Base-by-base conservation (phyloP, 2,797 vertebrate species). In the Antrozous pallidus region DNA sequence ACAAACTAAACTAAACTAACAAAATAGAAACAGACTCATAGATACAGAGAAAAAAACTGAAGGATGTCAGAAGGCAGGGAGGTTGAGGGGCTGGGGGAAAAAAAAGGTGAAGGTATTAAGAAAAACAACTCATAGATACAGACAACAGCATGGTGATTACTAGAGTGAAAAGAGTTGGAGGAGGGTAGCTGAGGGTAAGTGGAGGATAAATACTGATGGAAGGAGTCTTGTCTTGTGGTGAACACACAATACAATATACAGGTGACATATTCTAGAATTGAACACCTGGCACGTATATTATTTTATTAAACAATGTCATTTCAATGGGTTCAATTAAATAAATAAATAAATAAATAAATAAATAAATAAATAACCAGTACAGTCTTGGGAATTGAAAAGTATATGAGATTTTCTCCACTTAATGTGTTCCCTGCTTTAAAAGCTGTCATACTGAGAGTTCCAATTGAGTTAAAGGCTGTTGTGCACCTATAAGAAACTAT, bases 401-500 rank as follows among this genome's bases (percentile, higher is more conserved):
- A 5, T 91, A 79, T 78, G 26, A 87, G 31, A 38, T 75, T 33
- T 67, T 95, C 84, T 91, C 73, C 74, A 33, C 42, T 73, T 82
- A 88, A 6, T 77, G 49, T 90, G 45, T 3, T 58, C 47, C 26
- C 47, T 85, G 54, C 12, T 94, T 90, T 94, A 77, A 90, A 95
- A 93, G 58, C 88, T 93, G 54, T 84, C 85, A 90, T 26, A 78
- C 6, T 36, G 1, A 26, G 78, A 93, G 65, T 95, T 95, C 78
- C 74, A 77, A 51, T 7, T 87, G 88, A 94, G 58, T 69, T 95
- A 77, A 95, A 92, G 51, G 28, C 84, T 49, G 26, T 33, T 94
- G 26, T 86, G 38, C 18, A 83, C 47, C 63, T 92, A 58, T 40
- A 92, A 90, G 75, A 88, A 96, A 84, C 94, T 90, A 65, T 63